Conservation (phyloP, 2,113 vertebrate species). For the Neomonachus schauinslandi region DNA sequence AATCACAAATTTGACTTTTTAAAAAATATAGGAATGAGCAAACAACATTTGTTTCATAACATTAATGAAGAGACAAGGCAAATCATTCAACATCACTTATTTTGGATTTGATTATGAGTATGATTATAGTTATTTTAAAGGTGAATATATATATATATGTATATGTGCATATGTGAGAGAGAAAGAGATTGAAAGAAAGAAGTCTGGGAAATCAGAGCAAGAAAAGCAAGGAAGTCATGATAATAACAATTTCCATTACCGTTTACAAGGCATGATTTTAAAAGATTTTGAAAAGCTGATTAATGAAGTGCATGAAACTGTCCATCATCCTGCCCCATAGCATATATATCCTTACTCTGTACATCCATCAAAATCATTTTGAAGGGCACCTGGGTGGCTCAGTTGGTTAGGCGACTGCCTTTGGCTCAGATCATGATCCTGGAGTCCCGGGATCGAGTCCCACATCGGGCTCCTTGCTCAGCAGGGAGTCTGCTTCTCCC, state of each 20-base stretch:
- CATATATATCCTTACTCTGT: not conserved
- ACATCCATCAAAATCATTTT: not conserved
- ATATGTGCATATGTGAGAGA: not conserved
- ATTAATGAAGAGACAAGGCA: not conserved
- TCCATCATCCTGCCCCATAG: not conserved
- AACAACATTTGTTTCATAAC: not conserved
- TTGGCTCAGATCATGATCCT: too few relatives aligned
- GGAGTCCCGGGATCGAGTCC: too few relatives aligned
- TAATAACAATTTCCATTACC: not conserved
- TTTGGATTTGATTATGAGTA: not conserved
- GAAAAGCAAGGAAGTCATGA: not conserved
- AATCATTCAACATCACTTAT: not conserved
- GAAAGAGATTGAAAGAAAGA: not conserved
- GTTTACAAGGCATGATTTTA: not conserved
- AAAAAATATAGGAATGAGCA: not conserved
- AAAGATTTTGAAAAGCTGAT: not conserved
- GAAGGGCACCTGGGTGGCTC: not conserved
- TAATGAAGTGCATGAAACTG: not conserved
- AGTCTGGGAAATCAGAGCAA: not conserved
- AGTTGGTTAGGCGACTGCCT: too few relatives aligned
- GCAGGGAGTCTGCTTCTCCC: too few relatives aligned
- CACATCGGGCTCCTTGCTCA: too few relatives aligned
- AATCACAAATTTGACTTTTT: not conserved
- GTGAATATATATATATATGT: not conserved
- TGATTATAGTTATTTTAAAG: slow-evolving; percentile 27